Evolutionary conservation across 2,113 vertebrate genomes (phyloP), one percentile per base, ranked within the genome.

Genomic region (Pandion haliaetus): DNA sequence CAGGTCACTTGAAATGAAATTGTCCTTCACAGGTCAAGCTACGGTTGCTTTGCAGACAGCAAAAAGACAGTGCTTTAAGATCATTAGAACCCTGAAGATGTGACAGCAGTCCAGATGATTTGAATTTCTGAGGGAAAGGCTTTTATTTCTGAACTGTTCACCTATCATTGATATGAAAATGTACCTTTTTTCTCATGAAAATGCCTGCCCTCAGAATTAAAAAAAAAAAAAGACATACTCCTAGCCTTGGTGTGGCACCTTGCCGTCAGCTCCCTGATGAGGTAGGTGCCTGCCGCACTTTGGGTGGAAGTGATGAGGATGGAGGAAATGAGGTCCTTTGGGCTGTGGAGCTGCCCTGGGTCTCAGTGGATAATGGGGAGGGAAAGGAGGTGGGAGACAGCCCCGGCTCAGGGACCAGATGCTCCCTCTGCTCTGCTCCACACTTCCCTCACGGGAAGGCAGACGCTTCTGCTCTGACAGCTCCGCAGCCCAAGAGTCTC

Each of bases 1-100:
- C 19, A 40, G 79, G 89, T 95, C 84, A 92, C 69, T 92, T 87
- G 91, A 94, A 96, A 92, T 77, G 54, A 93, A 93, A 93, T 94
- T 95, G 91, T 81, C 70, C 92, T 90, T 96, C 92, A 80, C 44
- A 93, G 76, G 86, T 91, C 90, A 96, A 84, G 79, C 70, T 78
- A 40, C 4, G 0, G 63, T 70, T 95, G 36, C 82, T 90, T 87
- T 94, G 78, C 89, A 85, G 81, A 34, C 23, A 82, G 80, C 26
- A 76, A 69, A 87, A 80, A 83, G 71, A 26, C 59, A 71, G 62
- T 42, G 50, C 69, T 90, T 95, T 82, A 88, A 80, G 73, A 81
- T 82, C 65, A 50, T 91, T 71, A 93, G 63, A 79, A 61, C 72
- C 57, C 65, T 34, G 81, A 74, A 90, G 74, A 67, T 65, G 63